These are phyloP conservation scores for Champsocephalus gunnari DNA, from an alignment of 2,797 vertebrate genomes.

Conservation along the genomic window DNA sequence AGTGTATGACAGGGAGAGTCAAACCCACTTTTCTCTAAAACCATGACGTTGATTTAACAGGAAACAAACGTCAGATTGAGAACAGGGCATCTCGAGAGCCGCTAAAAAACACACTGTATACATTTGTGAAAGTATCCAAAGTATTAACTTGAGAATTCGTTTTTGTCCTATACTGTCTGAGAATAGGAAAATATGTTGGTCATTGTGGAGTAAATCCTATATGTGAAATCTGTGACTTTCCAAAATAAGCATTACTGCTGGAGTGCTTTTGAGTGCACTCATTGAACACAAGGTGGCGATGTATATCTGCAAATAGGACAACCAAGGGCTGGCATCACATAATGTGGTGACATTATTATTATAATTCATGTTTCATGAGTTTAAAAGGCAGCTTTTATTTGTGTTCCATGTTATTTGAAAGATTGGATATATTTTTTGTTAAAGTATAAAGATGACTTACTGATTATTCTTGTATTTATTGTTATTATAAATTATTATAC, in stretches of 20 bases:
- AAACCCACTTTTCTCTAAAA: neutral
- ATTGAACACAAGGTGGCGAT: slow-evolving; percentile 66
- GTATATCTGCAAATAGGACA: slow-evolving; percentile 28
- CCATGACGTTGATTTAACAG: neutral
- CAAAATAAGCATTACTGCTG: neutral
- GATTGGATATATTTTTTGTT: too few species aligned
- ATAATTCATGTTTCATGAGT: neutral
- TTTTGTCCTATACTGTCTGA: neutral
- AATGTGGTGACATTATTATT: neutral
- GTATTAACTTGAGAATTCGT: neutral
- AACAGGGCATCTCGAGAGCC: neutral
- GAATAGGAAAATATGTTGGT: neutral
- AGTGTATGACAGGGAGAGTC: neutral
- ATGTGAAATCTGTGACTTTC: slow-evolving; percentile 1
- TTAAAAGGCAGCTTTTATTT: slow-evolving; percentile 19
- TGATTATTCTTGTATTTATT: too few species aligned
- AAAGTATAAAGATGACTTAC: too few species aligned
- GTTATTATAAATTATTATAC: too few species aligned
- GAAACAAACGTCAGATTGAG: neutral
- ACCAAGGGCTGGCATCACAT: neutral
- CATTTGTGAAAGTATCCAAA: neutral
- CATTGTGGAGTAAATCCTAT: neutral
- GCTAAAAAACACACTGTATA: neutral
- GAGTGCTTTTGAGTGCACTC: neutral
- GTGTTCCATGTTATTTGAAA: neutral